Percentiles rank a stretch among this genome's conserved stretches.
Evolutionary conservation across 2,888 invertebrate genomes (phyloP).

Genomic region (Anodontia alba): DNA sequence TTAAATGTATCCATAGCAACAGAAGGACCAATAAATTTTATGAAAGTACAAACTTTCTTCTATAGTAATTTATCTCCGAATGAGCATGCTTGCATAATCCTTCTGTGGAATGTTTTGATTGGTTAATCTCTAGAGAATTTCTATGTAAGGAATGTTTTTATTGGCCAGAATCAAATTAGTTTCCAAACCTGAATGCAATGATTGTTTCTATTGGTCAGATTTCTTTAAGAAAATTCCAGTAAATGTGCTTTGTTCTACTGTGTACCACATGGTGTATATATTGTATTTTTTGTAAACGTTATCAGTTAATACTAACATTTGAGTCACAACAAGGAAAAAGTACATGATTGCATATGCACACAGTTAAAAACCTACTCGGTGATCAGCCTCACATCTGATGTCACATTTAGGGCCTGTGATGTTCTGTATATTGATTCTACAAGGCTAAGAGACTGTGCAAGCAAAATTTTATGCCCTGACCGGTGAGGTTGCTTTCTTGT

Average conservation of each 20-base stretch:
- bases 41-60: background rate
- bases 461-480: no score
- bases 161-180: background rate
- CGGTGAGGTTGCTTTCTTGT: no score
- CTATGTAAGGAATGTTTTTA: background rate
- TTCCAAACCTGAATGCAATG: background rate
- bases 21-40: constrained; percentile 15
- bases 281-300: no score
- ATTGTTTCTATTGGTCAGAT: background rate
- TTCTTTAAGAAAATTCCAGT: no score
- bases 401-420: no score
- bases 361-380: no score
- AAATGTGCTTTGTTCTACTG: background rate
- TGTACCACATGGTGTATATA: background rate
- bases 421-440: no score
- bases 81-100: background rate
- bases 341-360: no score
- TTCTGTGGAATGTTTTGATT: constrained; percentile 7
- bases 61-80: background rate
- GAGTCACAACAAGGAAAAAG: no score
- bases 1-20: background rate
- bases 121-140: background rate
- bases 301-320: no score
- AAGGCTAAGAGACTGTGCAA: no score
- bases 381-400: no score